Base-by-base conservation (phyloP, 2,888 invertebrate genomes). In the Leuctra nigra region DNA sequence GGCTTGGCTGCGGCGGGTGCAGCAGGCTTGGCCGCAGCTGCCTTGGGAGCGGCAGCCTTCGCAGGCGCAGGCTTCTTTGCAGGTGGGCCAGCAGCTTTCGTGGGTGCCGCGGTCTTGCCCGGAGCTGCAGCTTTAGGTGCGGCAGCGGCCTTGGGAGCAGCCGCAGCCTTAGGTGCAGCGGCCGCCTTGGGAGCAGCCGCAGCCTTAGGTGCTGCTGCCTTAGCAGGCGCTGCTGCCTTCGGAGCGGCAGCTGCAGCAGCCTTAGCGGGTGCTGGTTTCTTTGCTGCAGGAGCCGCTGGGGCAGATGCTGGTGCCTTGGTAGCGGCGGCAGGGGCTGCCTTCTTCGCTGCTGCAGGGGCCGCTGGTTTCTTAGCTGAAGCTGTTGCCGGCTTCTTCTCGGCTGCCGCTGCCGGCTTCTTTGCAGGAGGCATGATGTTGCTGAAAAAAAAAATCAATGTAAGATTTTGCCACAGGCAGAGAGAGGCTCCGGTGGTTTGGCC, bases 371-470 rank as follows among this genome's bases (percentile, higher is more conserved):
- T 48, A 2, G 13, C 33, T 1, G 29, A 25, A 29, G 48, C 48
- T 2, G 48, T 14, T 25, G 48, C 48, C 9, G 48, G 48, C 16
- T 48, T 48, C 48, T 48, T 48, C 2, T 48, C 48, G 16, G 29
- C 48, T 29, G 48, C 48, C 13, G 41, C 41, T 18, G 44, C 44
- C 7, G 50, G 50, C 35, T 50, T 50, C 50, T 50, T 50, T 16
- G 50, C 50, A 35, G 50, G 29, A 18, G 50, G 20, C 29, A 48
- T 48, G 9, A 13, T 20, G 16, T 20, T 18, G 6, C 50, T 47
- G 33, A 16, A 11, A 16, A 41, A 18, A 41, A 14, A 41, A 41
- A 29, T 29, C n/a, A n/a, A n/a, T n/a, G n/a, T n/a, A n/a, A n/a
- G n/a, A n/a, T n/a, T n/a, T n/a, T n/a, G n/a, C n/a, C n/a, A n/a